phyloP scores from a whole-genome alignment of 2,888 invertebrate species.

The Mythimna ferrago region DNA sequence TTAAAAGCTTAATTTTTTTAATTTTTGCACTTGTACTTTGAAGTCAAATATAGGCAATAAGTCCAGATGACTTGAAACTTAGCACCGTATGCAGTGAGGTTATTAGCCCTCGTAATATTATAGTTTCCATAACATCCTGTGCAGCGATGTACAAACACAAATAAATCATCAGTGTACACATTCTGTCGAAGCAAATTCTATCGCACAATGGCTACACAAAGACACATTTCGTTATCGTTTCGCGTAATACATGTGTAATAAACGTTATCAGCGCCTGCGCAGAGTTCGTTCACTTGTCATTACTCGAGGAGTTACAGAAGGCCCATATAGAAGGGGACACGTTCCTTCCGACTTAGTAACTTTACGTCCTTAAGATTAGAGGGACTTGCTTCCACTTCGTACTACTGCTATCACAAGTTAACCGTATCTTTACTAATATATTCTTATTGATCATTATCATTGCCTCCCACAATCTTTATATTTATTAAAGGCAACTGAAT shows the following conservation, averaged over 20 bases:
- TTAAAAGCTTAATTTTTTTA: neutral
- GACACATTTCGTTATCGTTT: slow-evolving; percentile 63
- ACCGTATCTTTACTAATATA: neutral
- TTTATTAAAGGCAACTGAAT: neutral
- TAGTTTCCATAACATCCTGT: slow-evolving; percentile 39
- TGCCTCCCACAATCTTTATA: neutral
- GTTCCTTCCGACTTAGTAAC: neutral
- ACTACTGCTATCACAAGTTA: no score
- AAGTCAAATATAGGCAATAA: neutral
- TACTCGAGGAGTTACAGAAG: slow-evolving; percentile 29
- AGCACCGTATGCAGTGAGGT: neutral
- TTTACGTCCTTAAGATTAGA: neutral
- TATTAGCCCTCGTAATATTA: slow-evolving; percentile 26
- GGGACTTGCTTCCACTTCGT: neutral
- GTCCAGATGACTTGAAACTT: neutral
- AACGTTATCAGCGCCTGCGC: slow-evolving; percentile 67
- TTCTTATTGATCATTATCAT: neutral
- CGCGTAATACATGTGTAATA: slow-evolving; percentile 62
- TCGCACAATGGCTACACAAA: slow-evolving; percentile 53
- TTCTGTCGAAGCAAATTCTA: slow-evolving; percentile 24
- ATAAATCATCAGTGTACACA: slow-evolving; percentile 32
- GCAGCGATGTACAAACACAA: slow-evolving; percentile 23
- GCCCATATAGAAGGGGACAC: slow-evolving; percentile 5
- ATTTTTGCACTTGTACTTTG: neutral
- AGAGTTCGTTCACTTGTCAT: slow-evolving; percentile 66